phyloP scores from a whole-genome alignment of 2,888 invertebrate genomes.

The Heliconius ismenius region DNA sequence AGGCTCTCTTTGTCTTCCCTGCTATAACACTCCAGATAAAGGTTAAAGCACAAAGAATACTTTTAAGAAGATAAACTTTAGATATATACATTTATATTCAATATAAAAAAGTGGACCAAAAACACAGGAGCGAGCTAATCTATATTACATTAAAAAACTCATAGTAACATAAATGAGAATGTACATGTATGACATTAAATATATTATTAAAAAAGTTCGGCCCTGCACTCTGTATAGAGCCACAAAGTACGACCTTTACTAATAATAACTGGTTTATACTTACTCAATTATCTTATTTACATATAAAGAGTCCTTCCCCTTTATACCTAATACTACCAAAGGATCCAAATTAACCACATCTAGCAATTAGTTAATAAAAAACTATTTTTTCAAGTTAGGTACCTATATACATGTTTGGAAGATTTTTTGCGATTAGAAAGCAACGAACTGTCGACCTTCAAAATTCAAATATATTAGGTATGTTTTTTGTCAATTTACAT shows the following conservation, averaged over 20 bases:
- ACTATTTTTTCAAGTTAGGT: neutral
- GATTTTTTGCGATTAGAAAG: neutral
- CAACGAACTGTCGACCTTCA: neutral
- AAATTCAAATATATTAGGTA: neutral
- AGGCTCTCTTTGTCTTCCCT: too few species aligned
- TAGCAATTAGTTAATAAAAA: neutral
- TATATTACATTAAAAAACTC: neutral
- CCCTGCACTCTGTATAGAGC: conserved; percentile 7
- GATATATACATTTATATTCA: neutral
- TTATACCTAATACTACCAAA: neutral
- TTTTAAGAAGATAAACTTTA: neutral
- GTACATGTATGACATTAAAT: too few species aligned
- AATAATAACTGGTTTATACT: conserved; percentile 25
- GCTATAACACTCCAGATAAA: neutral
- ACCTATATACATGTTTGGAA: neutral
- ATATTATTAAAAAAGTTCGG: neutral
- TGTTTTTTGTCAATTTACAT: neutral
- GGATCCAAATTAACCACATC: neutral
- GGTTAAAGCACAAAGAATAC: neutral
- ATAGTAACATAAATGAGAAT: neutral
- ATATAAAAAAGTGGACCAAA: neutral
- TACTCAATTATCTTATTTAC: conserved; percentile 26
- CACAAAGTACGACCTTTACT: conserved; percentile 23
- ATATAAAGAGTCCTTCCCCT: neutral
- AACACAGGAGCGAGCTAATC: neutral